phyloP scores from a whole-genome alignment of 2,888 invertebrate species.

The Eumerus sabulonum region DNA sequence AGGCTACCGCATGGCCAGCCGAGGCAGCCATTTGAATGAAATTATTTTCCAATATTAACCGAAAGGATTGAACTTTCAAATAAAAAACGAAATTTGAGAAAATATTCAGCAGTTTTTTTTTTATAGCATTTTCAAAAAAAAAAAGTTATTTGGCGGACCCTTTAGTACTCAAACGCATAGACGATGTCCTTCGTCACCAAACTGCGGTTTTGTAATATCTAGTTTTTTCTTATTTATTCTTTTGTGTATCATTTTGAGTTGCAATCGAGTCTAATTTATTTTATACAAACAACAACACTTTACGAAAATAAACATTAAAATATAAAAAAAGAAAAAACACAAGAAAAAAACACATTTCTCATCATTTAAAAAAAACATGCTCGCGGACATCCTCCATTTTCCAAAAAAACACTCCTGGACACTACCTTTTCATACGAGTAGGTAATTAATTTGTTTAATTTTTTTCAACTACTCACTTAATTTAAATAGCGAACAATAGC shows the following conservation, averaged over 20 bases:
- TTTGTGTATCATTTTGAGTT: constrained; percentile 37
- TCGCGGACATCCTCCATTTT: constrained; percentile 66
- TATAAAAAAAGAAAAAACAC: constrained; percentile 22
- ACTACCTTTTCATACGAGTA: constrained; percentile 53
- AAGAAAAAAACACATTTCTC: constrained; percentile 49
- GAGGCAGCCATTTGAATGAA: too few relatives aligned
- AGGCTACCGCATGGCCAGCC: too few relatives aligned
- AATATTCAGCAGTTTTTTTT: too few relatives aligned
- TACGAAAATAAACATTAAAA: background rate
- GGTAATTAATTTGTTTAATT: constrained; percentile 54
- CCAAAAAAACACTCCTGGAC: constrained; percentile 61
- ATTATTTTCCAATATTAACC: too few relatives aligned
- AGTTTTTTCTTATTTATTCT: constrained; percentile 8
- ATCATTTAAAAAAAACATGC: constrained; percentile 64
- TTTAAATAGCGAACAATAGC: too few relatives aligned
- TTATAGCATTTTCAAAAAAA: too few relatives aligned
- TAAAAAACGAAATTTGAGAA: too few relatives aligned
- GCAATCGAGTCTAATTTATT: constrained; percentile 38
- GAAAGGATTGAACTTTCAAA: too few relatives aligned
- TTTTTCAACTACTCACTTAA: background rate
- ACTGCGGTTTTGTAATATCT: constrained; percentile 24
- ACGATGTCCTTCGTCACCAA: background rate
- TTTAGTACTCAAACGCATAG: too few relatives aligned
- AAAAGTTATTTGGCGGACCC: too few relatives aligned
- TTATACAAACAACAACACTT: constrained; percentile 51